Evolutionary conservation across 2,888 invertebrate genomes (phyloP), one percentile per base, ranked within the genome.

Genomic region (Lochmaea capreae): DNA sequence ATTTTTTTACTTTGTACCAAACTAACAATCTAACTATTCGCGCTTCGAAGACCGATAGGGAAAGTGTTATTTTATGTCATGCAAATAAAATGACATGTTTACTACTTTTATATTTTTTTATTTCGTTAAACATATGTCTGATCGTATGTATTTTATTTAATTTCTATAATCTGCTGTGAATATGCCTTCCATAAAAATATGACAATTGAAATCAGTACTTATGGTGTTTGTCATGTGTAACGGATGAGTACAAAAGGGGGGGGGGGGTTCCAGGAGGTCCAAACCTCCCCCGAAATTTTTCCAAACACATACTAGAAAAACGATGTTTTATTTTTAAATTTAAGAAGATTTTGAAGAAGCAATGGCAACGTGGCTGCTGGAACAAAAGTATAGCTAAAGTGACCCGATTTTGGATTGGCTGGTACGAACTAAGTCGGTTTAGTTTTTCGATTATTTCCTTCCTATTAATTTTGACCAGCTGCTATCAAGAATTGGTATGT

Each of bases 1-100:
- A 42, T 33, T 16, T 42, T 63, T 63, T 43, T 63, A 42, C 62
- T 63, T 63, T 63, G 62, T 43, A 33, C 33, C 33, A 8, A 63
- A 63, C 62, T 63, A 63, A 63, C 42, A 43, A 63, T 63, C 18
- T 39, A 52, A 63, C 52, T 57, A 72, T 57, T 18, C 58, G 54
- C 46, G 67, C 67, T 62, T 66, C 52, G 43, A 14, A 26, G 66
- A 65, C 33, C 33, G 18, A 39, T 22, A 71, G 61, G 59, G 71
- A 71, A 71, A 71, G 71, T 71, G 61, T 59, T 61, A 33, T 61
- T 63, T 63, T 43, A 63, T 43, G 62, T 63, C 62, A 63, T 63
- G 62, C 16, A 39, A 18, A 42, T 42, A 12, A 42, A 54, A 42
- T 42, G 43, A 43, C 62, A 63, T 43, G 42, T 63, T 63, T 63